Evolutionary conservation across 2,888 invertebrate species (phyloP).

Genomic region (Leucophenga maculata): DNA sequence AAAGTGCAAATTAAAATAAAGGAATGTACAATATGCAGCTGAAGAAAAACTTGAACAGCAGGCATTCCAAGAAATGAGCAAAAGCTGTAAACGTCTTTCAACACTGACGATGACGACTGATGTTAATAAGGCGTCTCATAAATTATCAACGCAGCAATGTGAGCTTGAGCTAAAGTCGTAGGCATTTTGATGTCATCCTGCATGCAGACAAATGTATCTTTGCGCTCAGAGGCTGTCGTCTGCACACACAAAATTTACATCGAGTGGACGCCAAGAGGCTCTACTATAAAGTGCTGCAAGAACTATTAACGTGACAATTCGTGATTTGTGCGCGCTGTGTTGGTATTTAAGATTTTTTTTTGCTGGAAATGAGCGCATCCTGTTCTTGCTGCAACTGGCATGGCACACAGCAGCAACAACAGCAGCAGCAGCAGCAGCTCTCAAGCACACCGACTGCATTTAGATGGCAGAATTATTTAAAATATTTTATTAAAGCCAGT

Average conservation of each 20-base stretch:
- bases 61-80: background rate
- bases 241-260: conserved; percentile 59
- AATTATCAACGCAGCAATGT: conserved; percentile 57
- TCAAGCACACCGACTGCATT: conserved; percentile 61
- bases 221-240: background rate
- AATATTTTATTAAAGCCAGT: conserved; percentile 68
- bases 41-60: background rate
- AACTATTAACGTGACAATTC: conserved; percentile 66
- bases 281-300: conserved; percentile 25
- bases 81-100: background rate
- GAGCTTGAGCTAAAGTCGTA: conserved; percentile 17
- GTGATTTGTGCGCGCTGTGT: conserved; percentile 59
- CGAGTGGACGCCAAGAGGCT: conserved; percentile 44
- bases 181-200: conserved; percentile 47
- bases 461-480: conserved; percentile 71
- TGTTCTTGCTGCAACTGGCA: conserved; percentile 42
- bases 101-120: conserved; percentile 47
- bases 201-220: conserved; percentile 13
- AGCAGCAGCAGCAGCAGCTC: background rate
- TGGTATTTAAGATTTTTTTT: conserved; percentile 63
- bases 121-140: conserved; percentile 68
- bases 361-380: conserved; percentile 45
- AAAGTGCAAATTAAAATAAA: background rate
- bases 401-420: conserved; percentile 7
- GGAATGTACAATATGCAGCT: conserved; percentile 10